Percentiles rank a stretch among this genome's conserved stretches.
phyloP scores from a whole-genome alignment of 2,113 vertebrate species.

The Prinia subflava region DNA sequence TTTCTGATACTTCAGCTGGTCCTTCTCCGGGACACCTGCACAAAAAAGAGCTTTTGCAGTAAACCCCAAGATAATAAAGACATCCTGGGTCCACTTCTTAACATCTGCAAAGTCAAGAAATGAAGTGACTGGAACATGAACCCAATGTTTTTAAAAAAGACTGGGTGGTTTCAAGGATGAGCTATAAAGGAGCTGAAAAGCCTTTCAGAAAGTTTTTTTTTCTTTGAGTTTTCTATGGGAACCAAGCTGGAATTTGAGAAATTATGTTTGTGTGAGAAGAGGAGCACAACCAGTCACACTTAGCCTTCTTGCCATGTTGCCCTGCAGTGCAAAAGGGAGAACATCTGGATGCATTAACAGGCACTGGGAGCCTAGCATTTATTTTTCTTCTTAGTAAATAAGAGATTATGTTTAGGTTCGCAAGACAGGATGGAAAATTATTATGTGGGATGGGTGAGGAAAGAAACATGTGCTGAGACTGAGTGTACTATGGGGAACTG shows the following conservation, averaged over 20 bases:
- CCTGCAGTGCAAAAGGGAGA: neutral
- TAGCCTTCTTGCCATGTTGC: neutral
- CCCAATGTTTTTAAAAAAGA: neutral
- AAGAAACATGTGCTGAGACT: neutral
- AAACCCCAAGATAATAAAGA: neutral
- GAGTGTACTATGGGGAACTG: neutral
- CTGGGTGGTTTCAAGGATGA: neutral
- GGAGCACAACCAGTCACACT: neutral
- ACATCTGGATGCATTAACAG: neutral
- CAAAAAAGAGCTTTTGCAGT: neutral
- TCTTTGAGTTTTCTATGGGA: neutral
- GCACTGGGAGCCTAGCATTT: neutral
- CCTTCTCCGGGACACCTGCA: slow-evolving; percentile 28
- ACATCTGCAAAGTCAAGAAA: neutral
- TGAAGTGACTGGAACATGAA: neutral
- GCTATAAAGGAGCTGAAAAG: neutral
- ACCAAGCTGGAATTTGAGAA: neutral
- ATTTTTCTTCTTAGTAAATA: neutral
- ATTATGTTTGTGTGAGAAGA: neutral
- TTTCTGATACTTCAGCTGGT: neutral
- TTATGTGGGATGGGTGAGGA: neutral
- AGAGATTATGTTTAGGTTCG: neutral
- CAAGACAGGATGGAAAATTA: neutral
- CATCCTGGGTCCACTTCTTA: neutral
- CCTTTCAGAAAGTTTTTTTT: neutral